Evolutionary conservation across 2,797 vertebrate species (phyloP).

Genomic region (Epinephelus awoara): DNA sequence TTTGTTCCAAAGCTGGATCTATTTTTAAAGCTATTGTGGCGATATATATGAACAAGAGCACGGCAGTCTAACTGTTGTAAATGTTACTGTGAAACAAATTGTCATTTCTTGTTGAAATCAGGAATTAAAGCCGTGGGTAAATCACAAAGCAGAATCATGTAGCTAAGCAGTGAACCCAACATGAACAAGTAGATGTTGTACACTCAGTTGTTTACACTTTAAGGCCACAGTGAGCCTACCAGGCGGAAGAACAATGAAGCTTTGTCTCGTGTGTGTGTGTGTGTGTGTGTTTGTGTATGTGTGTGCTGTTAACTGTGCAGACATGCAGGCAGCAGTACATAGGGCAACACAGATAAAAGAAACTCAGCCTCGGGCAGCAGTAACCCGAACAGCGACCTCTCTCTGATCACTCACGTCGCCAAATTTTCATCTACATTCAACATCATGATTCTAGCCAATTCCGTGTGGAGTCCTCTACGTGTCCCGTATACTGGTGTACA

Average conservation of each 20-base stretch:
- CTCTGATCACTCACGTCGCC: slow-evolving; percentile 19
- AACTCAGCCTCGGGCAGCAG: slow-evolving; percentile 24
- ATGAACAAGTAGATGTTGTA: slow-evolving; percentile 49
- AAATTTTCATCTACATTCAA: slow-evolving; percentile 28
- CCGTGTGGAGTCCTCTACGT: neutral
- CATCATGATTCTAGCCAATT: slow-evolving; percentile 7
- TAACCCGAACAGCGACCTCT: slow-evolving; percentile 7
- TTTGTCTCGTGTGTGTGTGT: slow-evolving; percentile 58
- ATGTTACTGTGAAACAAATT: neutral
- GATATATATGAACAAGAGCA: neutral
- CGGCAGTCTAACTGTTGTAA: neutral
- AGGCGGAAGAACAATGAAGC: slow-evolving; percentile 77
- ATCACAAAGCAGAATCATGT: neutral
- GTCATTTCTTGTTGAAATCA: neutral
- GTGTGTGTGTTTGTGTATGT: slow-evolving; percentile 16
- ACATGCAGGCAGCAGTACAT: slow-evolving; percentile 28
- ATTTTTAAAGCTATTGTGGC: neutral
- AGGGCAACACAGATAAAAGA: slow-evolving; percentile 34
- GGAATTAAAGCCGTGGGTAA: neutral
- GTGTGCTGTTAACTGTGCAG: slow-evolving; percentile 36
- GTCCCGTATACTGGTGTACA: neutral
- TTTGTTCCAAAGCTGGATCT: neutral
- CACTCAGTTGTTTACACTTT: slow-evolving; percentile 63
- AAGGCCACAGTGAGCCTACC: slow-evolving; percentile 42
- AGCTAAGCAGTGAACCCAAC: slow-evolving; percentile 13